Conservation (phyloP, 2,113 vertebrate species). For the Ciconia boyciana region DNA sequence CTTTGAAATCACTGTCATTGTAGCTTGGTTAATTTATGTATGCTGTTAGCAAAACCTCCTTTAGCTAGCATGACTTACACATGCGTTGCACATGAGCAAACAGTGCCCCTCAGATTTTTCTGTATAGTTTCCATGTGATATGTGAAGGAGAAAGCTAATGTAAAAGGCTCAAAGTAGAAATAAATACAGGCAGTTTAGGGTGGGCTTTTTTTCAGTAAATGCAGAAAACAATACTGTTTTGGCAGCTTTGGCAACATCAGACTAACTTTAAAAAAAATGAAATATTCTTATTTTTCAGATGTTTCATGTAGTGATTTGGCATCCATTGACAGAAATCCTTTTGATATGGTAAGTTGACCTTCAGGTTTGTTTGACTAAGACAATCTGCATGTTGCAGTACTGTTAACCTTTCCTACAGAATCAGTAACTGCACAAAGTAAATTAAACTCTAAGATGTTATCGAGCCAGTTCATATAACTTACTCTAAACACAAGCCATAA, state of each 20-base stretch:
- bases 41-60: not conserved
- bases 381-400: not conserved
- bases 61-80: not conserved
- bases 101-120: not conserved
- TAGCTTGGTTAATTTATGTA: not conserved
- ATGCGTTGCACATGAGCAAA: accelerated
- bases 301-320: not conserved
- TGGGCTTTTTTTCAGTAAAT: not conserved
- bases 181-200: not conserved
- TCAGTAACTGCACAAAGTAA: not conserved
- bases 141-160: not conserved
- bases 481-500: not conserved
- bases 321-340: not conserved
- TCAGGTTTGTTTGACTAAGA: not conserved
- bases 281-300: slow-evolving; percentile 24
- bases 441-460: not conserved
- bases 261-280: not conserved
- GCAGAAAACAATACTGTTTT: not conserved
- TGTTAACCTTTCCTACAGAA: not conserved
- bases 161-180: not conserved
- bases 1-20: not conserved
- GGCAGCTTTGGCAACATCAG: not conserved
- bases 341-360: slow-evolving; percentile 19
- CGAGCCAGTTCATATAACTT: not conserved
- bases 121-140: not conserved